Conservation (phyloP, 2,888 invertebrate genomes). For the Pterostichus madidus region DNA sequence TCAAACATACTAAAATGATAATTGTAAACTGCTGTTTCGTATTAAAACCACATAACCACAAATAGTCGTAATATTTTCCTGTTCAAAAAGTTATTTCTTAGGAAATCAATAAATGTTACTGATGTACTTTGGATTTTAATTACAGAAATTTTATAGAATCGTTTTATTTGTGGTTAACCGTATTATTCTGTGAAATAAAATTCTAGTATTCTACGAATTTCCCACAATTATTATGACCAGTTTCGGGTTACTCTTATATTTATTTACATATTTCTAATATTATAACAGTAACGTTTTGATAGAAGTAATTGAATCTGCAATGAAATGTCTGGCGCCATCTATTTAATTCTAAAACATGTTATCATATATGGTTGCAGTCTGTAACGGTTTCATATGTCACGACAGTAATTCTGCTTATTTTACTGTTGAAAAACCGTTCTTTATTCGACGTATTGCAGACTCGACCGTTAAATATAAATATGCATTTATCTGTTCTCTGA, state of each 20-base stretch:
- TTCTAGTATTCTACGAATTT: too few species aligned
- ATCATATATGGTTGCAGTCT: neutral
- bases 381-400: neutral
- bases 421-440: neutral
- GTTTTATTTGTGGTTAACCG: too few species aligned
- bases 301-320: neutral
- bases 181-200: too few species aligned
- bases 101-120: too few species aligned
- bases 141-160: too few species aligned
- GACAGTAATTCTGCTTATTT: neutral
- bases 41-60: too few species aligned
- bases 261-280: neutral
- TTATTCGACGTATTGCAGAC: neutral
- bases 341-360: neutral
- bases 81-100: too few species aligned
- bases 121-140: too few species aligned
- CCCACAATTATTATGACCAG: neutral
- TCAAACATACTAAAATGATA: too few species aligned
- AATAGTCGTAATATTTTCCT: too few species aligned
- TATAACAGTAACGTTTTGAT: neutral
- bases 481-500: constrained; percentile 6
- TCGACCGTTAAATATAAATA: constrained; percentile 12
- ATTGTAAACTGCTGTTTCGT: too few species aligned
- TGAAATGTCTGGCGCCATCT: neutral
- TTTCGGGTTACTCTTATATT: neutral